Conservation (phyloP, 2,797 vertebrate species). For the Cirrhinus molitorella region DNA sequence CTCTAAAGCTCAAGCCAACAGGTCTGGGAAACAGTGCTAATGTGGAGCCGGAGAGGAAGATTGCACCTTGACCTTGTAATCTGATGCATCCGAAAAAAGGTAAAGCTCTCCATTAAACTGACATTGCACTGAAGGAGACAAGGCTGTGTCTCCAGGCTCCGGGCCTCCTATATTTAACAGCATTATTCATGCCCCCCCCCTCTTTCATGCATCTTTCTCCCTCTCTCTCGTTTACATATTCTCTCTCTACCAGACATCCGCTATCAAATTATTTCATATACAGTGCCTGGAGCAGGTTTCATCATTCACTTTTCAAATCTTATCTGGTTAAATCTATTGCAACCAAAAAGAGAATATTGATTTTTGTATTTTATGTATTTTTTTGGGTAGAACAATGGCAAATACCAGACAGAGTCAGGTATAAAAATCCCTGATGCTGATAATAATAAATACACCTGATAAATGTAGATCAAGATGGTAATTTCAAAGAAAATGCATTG, state of each 20-base stretch:
- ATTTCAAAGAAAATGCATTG: background rate
- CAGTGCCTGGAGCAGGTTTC: conserved; percentile 49
- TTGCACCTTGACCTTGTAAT: conserved; percentile 56
- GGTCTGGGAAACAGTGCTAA: background rate
- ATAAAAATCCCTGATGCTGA: background rate
- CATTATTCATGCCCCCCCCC: conserved; percentile 62
- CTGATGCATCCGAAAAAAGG: conserved; percentile 41
- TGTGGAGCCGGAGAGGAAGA: background rate
- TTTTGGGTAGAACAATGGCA: background rate
- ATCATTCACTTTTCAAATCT: conserved; percentile 52
- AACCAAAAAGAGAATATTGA: conserved; percentile 46
- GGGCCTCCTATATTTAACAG: conserved; percentile 56
- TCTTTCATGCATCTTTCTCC: conserved; percentile 32
- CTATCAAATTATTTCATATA: conserved; percentile 53
- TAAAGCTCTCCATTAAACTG: conserved; percentile 44
- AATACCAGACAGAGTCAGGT: background rate
- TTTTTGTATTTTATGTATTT: conserved; percentile 25
- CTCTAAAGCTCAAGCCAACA: background rate
- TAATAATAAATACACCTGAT: conserved; percentile 16
- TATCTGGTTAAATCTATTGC: conserved; percentile 45
- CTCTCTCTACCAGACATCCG: conserved; percentile 36
- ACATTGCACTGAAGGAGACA: conserved; percentile 34
- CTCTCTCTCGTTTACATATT: conserved; percentile 36
- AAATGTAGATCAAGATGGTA: background rate
- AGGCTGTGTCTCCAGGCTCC: conserved; percentile 44